Conservation (phyloP, 2,888 invertebrate genomes). For the Pollenia griseotomentosa region DNA sequence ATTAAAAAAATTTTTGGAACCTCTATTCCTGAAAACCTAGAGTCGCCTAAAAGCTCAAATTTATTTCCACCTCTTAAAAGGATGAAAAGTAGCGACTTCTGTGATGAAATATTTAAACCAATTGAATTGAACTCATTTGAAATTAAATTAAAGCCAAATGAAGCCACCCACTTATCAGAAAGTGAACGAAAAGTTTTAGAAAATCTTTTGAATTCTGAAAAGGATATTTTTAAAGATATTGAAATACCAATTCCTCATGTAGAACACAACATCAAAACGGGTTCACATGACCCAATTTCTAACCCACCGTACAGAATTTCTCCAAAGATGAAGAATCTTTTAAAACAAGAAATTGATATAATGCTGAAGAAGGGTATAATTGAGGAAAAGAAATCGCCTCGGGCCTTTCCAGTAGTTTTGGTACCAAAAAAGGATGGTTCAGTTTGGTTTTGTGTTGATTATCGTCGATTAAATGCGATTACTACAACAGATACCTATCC, state of each 20-base stretch:
- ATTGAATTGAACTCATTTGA: slow-evolving; percentile 21
- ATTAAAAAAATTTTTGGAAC: slow-evolving; percentile 20
- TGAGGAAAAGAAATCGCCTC: slow-evolving; percentile 43
- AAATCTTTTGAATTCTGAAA: slow-evolving; percentile 2
- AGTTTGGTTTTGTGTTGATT: slow-evolving; percentile 72
- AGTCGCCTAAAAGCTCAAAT: neutral
- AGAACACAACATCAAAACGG: slow-evolving; percentile 51
- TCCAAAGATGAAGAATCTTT: slow-evolving; percentile 62
- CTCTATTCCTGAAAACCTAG: neutral
- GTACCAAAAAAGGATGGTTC: no score
- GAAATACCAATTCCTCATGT: slow-evolving; percentile 16
- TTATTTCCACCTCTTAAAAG: slow-evolving; percentile 3
- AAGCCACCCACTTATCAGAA: slow-evolving; percentile 8
- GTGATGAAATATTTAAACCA: neutral
- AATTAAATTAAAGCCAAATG: slow-evolving; percentile 2
- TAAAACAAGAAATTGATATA: slow-evolving; percentile 14
- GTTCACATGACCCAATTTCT: slow-evolving; percentile 77
- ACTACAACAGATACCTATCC: slow-evolving; percentile 78
- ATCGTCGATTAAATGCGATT: slow-evolving; percentile 70
- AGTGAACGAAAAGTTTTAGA: slow-evolving; percentile 4
- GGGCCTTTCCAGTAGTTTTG: slow-evolving; percentile 60
- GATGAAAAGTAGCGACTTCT: neutral
- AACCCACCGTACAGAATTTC: slow-evolving; percentile 79
- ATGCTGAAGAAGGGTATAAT: slow-evolving; percentile 59
- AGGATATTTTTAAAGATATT: slow-evolving; percentile 33